Evolutionary conservation across 2,113 vertebrate species (phyloP).

Genomic region (Callospermophilus lateralis): DNA sequence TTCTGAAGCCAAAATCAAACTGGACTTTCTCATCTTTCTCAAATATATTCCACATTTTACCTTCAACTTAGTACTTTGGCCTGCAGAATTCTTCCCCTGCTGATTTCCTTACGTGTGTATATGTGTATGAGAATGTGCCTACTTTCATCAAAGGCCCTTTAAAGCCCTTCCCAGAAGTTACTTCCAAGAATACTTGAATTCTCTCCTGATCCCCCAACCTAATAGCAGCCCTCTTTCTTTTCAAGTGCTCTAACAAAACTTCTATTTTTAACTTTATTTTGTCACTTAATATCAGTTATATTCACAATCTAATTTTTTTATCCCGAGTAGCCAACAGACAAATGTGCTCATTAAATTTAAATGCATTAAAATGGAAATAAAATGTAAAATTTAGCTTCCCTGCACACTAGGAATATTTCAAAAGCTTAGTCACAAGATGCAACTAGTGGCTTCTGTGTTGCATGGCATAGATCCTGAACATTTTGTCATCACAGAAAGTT

Average conservation of each 20-base stretch:
- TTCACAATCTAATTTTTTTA: neutral
- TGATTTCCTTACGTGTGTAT: neutral
- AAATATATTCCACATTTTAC: neutral
- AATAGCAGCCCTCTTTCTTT: neutral
- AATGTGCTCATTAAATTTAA: neutral
- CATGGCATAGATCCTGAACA: neutral
- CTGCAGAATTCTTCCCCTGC: neutral
- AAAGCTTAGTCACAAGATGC: neutral
- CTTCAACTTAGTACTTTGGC: neutral
- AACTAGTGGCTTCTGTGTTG: neutral
- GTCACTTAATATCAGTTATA: neutral
- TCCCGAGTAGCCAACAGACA: neutral
- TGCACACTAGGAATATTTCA: neutral
- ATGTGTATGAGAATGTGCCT: neutral
- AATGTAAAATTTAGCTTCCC: neutral
- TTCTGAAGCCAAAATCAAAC: neutral
- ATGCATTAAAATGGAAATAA: neutral
- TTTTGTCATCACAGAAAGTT: neutral
- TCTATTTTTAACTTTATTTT: neutral
- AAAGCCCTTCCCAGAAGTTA: neutral
- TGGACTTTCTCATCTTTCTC: neutral
- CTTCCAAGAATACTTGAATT: neutral
- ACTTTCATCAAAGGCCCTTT: neutral
- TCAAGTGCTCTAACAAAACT: neutral
- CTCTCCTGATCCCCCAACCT: neutral